Conservation (phyloP, 2,888 invertebrate genomes). For the Cheilosia grossa region DNA sequence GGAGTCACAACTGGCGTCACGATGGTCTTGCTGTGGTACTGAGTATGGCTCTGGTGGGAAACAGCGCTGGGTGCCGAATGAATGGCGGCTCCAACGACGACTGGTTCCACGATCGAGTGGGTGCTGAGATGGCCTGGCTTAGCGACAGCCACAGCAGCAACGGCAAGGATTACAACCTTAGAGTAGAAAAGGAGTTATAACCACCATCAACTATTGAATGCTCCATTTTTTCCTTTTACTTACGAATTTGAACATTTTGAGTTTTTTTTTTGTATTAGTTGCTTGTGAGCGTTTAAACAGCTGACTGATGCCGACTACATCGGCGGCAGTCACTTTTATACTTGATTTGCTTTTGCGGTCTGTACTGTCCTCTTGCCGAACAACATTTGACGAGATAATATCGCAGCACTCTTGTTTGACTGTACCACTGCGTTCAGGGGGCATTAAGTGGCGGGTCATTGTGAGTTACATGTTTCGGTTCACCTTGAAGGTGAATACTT, state of each 20-base stretch:
- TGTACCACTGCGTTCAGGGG: slow-evolving; percentile 31
- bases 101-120: slow-evolving; percentile 79
- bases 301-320: slow-evolving; percentile 56
- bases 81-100: slow-evolving; percentile 79
- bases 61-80: slow-evolving; percentile 83
- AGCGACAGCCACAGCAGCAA: slow-evolving; percentile 80
- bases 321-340: slow-evolving; percentile 54
- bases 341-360: slow-evolving; percentile 14
- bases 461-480: slow-evolving; percentile 35
- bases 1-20: slow-evolving; percentile 78
- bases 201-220: not conserved
- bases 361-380: slow-evolving; percentile 10
- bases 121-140: slow-evolving; percentile 77
- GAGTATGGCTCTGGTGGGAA: slow-evolving; percentile 85
- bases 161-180: slow-evolving; percentile 77
- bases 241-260: slow-evolving; percentile 82
- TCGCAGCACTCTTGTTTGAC: slow-evolving; percentile 38
- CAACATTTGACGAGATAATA: slow-evolving; percentile 10
- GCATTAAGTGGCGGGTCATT: slow-evolving; percentile 51
- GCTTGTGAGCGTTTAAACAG: slow-evolving; percentile 27
- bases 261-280: slow-evolving; percentile 29
- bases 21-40: slow-evolving; percentile 84
- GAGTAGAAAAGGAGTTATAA: not conserved
- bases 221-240: slow-evolving; percentile 67
- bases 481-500: slow-evolving; percentile 50